Evolutionary conservation across 2,888 invertebrate genomes (phyloP), one percentile per base, ranked within the genome.

Genomic region (Unio delphinus): DNA sequence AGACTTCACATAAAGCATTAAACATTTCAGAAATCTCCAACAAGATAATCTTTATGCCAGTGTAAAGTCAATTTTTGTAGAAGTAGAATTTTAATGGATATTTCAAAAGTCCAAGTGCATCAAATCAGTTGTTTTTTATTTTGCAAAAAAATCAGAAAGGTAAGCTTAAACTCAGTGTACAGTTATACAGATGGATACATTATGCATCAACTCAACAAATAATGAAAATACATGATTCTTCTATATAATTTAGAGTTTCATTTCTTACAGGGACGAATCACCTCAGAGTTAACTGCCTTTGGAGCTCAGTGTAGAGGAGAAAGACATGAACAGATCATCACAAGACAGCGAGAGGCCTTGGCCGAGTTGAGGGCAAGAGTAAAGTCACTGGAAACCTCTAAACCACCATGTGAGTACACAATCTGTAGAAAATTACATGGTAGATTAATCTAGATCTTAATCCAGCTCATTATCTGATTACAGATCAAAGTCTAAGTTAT

Each of bases 281-380:
- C 89, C 4, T 86, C 88, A 45, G 89, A 90, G 74, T 69, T 90
- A 76, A 84, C 89, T 18, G 84, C 88, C 54, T 77, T 88, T 28
- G 90, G 90, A 26, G 89, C 89, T 23, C 89, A 89, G 75, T 90
- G 90, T 75, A 81, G 89, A 11, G 89, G 90, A 6, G 90, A 90
- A 72, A 70, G 89, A 56, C 90, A 90, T 67, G 89, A 89, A 64
- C 87, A 88, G 70, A 86, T 89, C 23, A 90, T 90, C 58, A 74
- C 76, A 5, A 77, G 89, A 57, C 90, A 90, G 78, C 73, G 89
- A 59, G 89, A 89, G 74, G 90, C 90, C 17, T 75, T 90, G 54
- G 83, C 88, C n/a, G 89, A 90, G 71, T 79, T 90, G 45, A 76
- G 90, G 64, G 67, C 81, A 6, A 72, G 88, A 56, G 80, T 90